Evolutionary conservation across 2,797 vertebrate genomes (phyloP).

Genomic region (Cetoscarus ocellatus): DNA sequence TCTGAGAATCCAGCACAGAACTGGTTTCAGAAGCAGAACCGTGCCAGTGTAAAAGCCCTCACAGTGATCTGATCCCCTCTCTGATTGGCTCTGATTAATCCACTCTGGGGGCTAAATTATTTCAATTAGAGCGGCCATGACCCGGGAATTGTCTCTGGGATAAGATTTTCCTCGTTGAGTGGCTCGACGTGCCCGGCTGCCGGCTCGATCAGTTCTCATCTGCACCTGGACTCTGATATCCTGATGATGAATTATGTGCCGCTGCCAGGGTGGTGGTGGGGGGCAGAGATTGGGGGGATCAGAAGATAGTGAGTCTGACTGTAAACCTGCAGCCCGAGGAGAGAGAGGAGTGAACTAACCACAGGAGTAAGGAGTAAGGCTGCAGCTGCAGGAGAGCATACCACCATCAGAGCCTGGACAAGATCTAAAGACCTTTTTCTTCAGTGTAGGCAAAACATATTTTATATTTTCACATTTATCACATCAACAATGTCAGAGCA

Average conservation of each 20-base stretch:
- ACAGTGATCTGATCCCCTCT: constrained; percentile 63
- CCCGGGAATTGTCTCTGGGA: constrained; percentile 95
- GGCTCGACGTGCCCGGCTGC: constrained; percentile 90
- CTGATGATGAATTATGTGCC: constrained; percentile 98
- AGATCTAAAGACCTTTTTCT: too few relatives aligned
- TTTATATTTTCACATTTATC: too few relatives aligned
- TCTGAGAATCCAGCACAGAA: too few relatives aligned
- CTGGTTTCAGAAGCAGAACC: too few relatives aligned
- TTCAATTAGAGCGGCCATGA: constrained; percentile 94
- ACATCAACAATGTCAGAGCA: too few relatives aligned
- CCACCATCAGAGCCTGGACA: too few relatives aligned
- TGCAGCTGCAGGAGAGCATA: not conserved
- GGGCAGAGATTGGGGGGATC: constrained; percentile 87
- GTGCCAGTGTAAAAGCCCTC: too few relatives aligned
- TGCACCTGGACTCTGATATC: constrained; percentile 97
- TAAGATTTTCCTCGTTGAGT: constrained; percentile 94
- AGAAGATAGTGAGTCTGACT: constrained; percentile 89
- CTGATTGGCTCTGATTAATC: constrained; percentile 97
- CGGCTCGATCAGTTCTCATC: constrained; percentile 96
- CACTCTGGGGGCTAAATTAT: constrained; percentile 95
- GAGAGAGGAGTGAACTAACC: constrained; percentile 88
- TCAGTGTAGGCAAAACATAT: too few relatives aligned
- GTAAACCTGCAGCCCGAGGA: constrained; percentile 89
- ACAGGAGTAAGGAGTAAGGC: not conserved
- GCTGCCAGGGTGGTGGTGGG: constrained; percentile 89